Evolutionary conservation across 2,888 invertebrate species (phyloP).

Genomic region (Ochropleura plecta): DNA sequence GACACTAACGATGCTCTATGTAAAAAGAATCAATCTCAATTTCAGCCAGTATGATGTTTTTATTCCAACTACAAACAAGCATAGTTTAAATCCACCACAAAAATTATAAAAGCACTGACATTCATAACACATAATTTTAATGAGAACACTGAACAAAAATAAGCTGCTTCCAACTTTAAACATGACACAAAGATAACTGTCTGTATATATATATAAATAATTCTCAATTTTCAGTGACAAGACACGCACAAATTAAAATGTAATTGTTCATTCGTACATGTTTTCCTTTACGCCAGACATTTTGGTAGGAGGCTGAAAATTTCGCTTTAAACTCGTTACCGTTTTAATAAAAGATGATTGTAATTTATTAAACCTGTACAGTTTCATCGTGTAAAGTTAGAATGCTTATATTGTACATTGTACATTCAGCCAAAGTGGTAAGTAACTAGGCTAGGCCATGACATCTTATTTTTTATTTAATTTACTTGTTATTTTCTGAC

Average conservation of each 20-base stretch:
- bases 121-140: constrained; percentile 30
- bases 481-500: too few species aligned
- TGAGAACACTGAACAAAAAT: constrained; percentile 37
- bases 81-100: constrained; percentile 1
- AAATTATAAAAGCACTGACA: constrained; percentile 18
- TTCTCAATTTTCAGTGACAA: constrained; percentile 47
- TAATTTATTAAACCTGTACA: constrained; percentile 16
- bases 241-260: constrained; percentile 57
- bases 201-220: constrained; percentile 48
- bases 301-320: constrained; percentile 31
- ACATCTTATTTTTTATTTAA: too few species aligned
- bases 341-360: constrained; percentile 26
- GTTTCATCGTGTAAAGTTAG: too few species aligned
- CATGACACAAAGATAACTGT: too few species aligned
- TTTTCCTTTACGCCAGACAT: constrained; percentile 30
- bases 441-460: too few species aligned
- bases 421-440: not conserved
- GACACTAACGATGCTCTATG: not conserved
- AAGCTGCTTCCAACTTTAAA: constrained; percentile 27
- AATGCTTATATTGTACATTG: not conserved
- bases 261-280: constrained; percentile 55
- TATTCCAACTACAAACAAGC: not conserved
- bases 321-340: constrained; percentile 15
- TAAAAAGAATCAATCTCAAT: not conserved
- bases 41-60: not conserved